Percentiles rank a stretch among this genome's conserved stretches.
These are phyloP conservation scores for Aporrectodea caliginosa DNA, from an alignment of 1,140 invertebrate genomes.

Conservation along the genomic window DNA sequence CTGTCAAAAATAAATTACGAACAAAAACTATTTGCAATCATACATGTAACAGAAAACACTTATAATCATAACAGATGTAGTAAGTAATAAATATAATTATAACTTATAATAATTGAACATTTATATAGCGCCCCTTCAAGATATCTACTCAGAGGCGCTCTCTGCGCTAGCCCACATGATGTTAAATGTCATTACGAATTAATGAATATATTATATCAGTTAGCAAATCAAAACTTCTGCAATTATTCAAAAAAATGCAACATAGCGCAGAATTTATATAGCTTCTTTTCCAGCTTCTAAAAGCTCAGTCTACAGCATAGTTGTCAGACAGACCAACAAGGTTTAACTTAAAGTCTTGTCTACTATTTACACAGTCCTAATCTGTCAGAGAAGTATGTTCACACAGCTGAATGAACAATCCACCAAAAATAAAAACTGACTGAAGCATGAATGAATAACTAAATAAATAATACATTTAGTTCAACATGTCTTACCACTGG, in stretches of 20 bases:
- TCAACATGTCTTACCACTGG: conserved; percentile 9
- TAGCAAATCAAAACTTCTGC: too few species aligned
- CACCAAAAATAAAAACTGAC: background rate
- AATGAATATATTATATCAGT: too few species aligned
- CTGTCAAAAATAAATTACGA: conserved; percentile 49
- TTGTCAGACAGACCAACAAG: too few species aligned
- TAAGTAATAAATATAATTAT: background rate
- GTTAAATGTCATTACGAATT: too few species aligned
- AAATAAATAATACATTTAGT: conserved; percentile 31
- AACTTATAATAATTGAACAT: too few species aligned
- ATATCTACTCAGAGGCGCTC: background rate
- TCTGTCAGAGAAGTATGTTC: background rate
- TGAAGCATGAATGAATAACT: background rate
- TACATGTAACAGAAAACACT: background rate
- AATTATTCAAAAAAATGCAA: too few species aligned
- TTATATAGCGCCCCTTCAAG: too few species aligned
- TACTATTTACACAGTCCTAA: background rate
- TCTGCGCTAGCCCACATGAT: background rate
- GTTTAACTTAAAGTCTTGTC: background rate
- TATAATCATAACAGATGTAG: background rate
- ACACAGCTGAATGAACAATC: background rate
- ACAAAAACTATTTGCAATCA: background rate
- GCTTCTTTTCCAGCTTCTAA: too few species aligned
- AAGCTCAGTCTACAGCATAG: too few species aligned
- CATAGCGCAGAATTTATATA: too few species aligned